Conservation (phyloP, 2,113 vertebrate species). For the Oncorhynchus keta region DNA sequence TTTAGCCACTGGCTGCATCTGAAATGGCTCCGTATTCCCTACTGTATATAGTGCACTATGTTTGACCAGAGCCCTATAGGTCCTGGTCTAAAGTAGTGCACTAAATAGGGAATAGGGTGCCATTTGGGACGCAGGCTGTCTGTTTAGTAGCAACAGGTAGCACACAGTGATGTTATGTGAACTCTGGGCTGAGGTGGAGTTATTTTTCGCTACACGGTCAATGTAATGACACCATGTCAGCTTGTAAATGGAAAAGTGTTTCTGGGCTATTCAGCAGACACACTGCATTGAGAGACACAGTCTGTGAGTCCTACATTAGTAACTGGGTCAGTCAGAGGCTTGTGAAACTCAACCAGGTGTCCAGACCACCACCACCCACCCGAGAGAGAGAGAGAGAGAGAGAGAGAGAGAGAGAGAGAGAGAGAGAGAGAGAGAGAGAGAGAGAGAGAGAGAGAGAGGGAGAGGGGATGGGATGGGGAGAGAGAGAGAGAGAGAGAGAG, state of each 20-base stretch:
- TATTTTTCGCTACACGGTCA: not conserved
- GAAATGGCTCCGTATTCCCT: too few relatives aligned
- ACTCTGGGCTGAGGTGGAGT: not conserved
- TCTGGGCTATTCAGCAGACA: slow-evolving; percentile 28
- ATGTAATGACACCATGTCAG: slow-evolving; percentile 39
- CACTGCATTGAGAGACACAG: slow-evolving; percentile 49
- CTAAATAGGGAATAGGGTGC: too few relatives aligned
- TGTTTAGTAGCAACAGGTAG: too few relatives aligned
- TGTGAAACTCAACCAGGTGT: slow-evolving; percentile 69
- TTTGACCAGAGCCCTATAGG: too few relatives aligned
- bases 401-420: too few relatives aligned
- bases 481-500: too few relatives aligned
- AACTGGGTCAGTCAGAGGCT: slow-evolving; percentile 65
- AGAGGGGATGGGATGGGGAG: too few relatives aligned
- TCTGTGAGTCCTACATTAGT: slow-evolving; percentile 36
- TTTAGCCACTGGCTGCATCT: too few relatives aligned
- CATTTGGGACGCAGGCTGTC: too few relatives aligned
- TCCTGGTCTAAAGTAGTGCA: too few relatives aligned
- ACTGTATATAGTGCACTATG: too few relatives aligned
- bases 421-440: not conserved
- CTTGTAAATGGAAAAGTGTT: slow-evolving; percentile 34
- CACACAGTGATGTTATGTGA: too few relatives aligned
- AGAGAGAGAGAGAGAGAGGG: not conserved
- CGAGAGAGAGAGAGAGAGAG: not conserved
- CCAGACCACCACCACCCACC: slow-evolving; percentile 26